phyloP scores from a whole-genome alignment of 2,113 vertebrate genomes.

The Thunnus maccoyii region DNA sequence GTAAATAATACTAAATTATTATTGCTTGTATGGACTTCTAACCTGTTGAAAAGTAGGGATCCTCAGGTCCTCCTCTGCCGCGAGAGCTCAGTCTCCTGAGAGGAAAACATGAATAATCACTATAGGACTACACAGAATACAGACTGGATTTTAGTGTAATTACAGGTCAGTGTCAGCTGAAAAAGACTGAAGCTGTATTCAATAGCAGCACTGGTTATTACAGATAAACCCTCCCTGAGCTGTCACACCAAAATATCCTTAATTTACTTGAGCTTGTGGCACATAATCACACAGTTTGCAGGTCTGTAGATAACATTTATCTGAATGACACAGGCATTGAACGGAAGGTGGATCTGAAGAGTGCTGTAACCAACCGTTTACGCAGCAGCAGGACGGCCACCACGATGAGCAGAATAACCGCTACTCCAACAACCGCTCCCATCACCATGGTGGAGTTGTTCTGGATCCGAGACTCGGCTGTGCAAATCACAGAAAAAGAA shows the following conservation, averaged over 20 bases:
- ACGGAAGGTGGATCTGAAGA: slow-evolving; percentile 35
- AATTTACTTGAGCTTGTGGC: slow-evolving; percentile 36
- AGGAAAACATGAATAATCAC: slow-evolving; percentile 62
- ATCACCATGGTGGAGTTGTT: slow-evolving; percentile 84
- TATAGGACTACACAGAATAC: slow-evolving; percentile 41
- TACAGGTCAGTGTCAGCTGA: slow-evolving; percentile 56
- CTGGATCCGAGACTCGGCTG: slow-evolving; percentile 82
- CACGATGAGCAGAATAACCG: slow-evolving; percentile 84
- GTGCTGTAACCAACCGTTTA: slow-evolving; percentile 82
- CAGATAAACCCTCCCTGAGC: slow-evolving; percentile 59
- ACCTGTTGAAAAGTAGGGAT: slow-evolving; percentile 95
- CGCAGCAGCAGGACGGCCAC: slow-evolving; percentile 84
- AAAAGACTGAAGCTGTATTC: slow-evolving; percentile 55
- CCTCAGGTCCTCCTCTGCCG: slow-evolving; percentile 88
- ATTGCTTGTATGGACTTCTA: slow-evolving; percentile 37
- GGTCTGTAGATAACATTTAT: slow-evolving; percentile 62
- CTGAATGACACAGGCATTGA: slow-evolving; percentile 59
- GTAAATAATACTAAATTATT: background rate
- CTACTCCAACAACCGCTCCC: slow-evolving; percentile 75
- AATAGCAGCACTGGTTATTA: slow-evolving; percentile 57
- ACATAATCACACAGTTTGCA: slow-evolving; percentile 62
- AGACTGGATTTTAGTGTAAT: slow-evolving; percentile 56
- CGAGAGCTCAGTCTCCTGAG: slow-evolving; percentile 86
- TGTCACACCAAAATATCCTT: slow-evolving; percentile 23
- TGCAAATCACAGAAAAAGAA: slow-evolving; percentile 12